A percentile compares a stretch with the other conserved stretches of the same genome.
Evolutionary conservation across 2,113 vertebrate genomes (phyloP).

Genomic region (Charina bottae): DNA sequence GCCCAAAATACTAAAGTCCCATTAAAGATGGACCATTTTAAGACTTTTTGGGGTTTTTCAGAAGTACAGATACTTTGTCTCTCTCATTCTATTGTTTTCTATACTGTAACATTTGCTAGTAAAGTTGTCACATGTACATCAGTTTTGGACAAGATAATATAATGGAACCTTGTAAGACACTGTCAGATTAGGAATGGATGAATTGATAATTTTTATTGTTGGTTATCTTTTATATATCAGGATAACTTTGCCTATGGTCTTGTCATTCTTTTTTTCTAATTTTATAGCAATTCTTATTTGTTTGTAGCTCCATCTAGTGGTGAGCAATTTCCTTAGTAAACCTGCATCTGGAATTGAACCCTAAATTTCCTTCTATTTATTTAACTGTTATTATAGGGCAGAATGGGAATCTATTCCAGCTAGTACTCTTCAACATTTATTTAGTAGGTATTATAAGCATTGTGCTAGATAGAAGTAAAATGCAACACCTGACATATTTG

Average conservation of each 20-base stretch:
- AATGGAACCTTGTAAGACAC: not conserved
- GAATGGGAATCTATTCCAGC: not conserved
- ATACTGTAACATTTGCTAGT: not conserved
- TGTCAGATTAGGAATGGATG: not conserved
- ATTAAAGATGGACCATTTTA: not conserved
- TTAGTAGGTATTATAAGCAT: not conserved
- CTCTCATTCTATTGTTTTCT: not conserved
- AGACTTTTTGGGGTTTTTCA: not conserved
- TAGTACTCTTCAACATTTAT: not conserved
- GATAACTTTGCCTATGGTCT: not conserved
- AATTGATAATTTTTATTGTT: not conserved
- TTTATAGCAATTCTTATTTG: conserved; percentile 1
- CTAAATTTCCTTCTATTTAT: not conserved
- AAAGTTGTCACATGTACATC: not conserved
- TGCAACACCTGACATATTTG: not conserved
- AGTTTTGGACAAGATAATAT: not conserved
- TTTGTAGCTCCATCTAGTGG: conserved; percentile 24
- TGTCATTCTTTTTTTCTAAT: not conserved
- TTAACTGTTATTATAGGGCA: not conserved
- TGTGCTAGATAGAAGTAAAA: not conserved
- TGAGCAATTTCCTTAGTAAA: not conserved
- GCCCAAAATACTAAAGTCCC: not conserved
- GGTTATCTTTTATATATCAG: not conserved
- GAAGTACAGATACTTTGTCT: not conserved
- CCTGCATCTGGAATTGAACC: not conserved